Evolutionary conservation across 2,888 invertebrate genomes (phyloP).

Genomic region (Sesia apiformis): DNA sequence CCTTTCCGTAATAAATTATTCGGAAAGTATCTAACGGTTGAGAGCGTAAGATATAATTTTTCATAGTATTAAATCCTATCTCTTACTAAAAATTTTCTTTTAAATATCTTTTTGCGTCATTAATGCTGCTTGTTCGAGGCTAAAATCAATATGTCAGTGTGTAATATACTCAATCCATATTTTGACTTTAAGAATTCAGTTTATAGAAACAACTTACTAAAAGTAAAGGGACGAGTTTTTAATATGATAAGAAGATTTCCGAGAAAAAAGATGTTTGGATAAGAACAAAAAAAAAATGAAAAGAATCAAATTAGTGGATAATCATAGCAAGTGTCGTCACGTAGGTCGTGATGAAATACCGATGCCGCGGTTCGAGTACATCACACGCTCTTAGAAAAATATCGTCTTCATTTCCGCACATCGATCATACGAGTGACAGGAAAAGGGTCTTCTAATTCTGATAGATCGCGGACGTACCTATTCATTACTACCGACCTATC

Average conservation of each 20-base stretch:
- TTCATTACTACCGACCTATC: slow-evolving; percentile 49
- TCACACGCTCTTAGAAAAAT: slow-evolving; percentile 62
- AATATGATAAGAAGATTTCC: too few species aligned
- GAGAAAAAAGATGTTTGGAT: too few species aligned
- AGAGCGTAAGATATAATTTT: slow-evolving; percentile 45
- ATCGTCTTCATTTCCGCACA: slow-evolving; percentile 71
- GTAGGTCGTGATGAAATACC: slow-evolving; percentile 33
- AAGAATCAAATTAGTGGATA: not conserved
- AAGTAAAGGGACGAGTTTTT: too few species aligned
- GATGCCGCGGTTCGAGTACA: slow-evolving; percentile 29
- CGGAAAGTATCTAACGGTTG: slow-evolving; percentile 38
- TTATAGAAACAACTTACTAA: too few species aligned
- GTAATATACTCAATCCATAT: too few species aligned
- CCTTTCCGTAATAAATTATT: slow-evolving; percentile 67
- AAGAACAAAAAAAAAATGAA: too few species aligned
- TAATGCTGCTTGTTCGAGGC: too few species aligned
- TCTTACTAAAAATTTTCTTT: too few species aligned
- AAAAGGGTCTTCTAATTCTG: slow-evolving; percentile 68
- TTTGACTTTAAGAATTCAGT: too few species aligned
- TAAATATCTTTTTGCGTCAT: too few species aligned
- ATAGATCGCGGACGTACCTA: slow-evolving; percentile 64
- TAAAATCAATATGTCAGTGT: too few species aligned
- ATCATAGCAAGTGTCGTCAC: slow-evolving; percentile 6
- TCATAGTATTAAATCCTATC: slow-evolving; percentile 23
- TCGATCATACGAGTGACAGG: slow-evolving; percentile 64